phyloP scores from a whole-genome alignment of 64 coral and sea anemone genomes.

The Pocillopora verrucosa region DNA sequence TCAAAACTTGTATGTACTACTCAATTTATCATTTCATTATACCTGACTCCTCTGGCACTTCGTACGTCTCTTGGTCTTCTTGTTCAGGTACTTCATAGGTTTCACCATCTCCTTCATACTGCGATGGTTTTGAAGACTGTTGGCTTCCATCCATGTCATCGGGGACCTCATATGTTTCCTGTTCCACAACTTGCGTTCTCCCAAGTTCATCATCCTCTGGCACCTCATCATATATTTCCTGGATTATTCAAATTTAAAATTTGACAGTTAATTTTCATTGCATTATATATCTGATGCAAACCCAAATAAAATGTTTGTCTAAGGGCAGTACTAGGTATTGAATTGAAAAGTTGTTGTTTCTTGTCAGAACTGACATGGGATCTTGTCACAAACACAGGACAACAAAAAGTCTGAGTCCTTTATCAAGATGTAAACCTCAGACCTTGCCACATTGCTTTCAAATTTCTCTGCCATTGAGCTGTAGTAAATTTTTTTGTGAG shows the following conservation, averaged over 20 bases:
- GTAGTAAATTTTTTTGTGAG: too few relatives aligned
- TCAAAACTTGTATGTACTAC: too few relatives aligned
- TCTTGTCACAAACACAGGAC: too few relatives aligned
- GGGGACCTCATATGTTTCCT: conserved; percentile 22
- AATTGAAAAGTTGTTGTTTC: too few relatives aligned
- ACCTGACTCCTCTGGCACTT: not conserved
- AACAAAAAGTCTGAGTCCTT: too few relatives aligned
- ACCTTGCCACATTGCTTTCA: too few relatives aligned
- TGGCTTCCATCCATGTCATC: not conserved
- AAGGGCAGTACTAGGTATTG: too few relatives aligned
- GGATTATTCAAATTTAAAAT: not conserved
- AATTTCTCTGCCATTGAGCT: too few relatives aligned
- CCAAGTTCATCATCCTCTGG: not conserved
- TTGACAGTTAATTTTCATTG: not conserved
- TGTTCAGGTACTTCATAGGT: conserved; percentile 44
- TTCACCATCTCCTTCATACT: not conserved
- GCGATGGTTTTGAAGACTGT: not conserved
- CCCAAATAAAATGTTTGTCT: too few relatives aligned
- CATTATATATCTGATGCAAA: not conserved
- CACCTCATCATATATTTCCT: conserved; percentile 45
- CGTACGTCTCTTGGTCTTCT: conserved; percentile 33
- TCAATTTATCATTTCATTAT: too few relatives aligned
- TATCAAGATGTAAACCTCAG: too few relatives aligned
- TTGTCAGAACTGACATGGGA: too few relatives aligned
- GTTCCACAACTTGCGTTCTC: not conserved